Evolutionary conservation across 2,797 vertebrate species (phyloP), one percentile per base, ranked within the genome.

Genomic region (Rousettus madagascariensis): DNA sequence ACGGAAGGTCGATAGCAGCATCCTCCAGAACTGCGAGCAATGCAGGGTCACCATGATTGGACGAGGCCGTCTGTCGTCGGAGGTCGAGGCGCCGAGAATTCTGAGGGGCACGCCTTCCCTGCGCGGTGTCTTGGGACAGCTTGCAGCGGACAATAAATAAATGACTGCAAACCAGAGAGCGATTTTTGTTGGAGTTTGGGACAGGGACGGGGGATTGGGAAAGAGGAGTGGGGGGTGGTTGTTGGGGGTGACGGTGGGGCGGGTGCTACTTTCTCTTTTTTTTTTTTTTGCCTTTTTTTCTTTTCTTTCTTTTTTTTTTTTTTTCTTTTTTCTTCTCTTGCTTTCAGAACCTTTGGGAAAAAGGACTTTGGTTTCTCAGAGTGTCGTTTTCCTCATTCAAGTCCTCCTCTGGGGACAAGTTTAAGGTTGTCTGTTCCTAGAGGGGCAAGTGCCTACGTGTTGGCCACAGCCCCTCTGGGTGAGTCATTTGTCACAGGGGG

Each of bases 1-100:
- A 98, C 96, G 97, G 98, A 98, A 98, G 97, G 98, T 98, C 98
- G 93, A 97, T 98, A 99, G 98, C 99, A 99, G 98, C 98, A 98
- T 98, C 98, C 98, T 98, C 98, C 98, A 98, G 97, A 98, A 98
- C 97, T 98, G 98, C 97, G 97, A 98, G 97, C 96, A 97, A 98
- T 98, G 98, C 98, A 98, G 98, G 98, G 98, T 98, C 98, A 98
- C 98, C 66, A 86, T 97, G 98, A 97, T 66, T 98, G 98, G 98
- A 98, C 98, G 98, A 94, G 95, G 95, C 98, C 98, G 97, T 98
- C 98, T 98, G 98, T 99, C 98, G 68, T 98, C 97, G 86, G 97
- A 97, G 97, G 96, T 97, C 92, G 96, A 97, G 98, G 98, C 97
- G 96, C 98, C 53, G 98, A 98, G 98, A 98, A 96, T 97, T 98